Evolutionary conservation across 2,888 invertebrate genomes (phyloP), one percentile per base, ranked within the genome.

Genomic region (Stegophylla sp.): DNA sequence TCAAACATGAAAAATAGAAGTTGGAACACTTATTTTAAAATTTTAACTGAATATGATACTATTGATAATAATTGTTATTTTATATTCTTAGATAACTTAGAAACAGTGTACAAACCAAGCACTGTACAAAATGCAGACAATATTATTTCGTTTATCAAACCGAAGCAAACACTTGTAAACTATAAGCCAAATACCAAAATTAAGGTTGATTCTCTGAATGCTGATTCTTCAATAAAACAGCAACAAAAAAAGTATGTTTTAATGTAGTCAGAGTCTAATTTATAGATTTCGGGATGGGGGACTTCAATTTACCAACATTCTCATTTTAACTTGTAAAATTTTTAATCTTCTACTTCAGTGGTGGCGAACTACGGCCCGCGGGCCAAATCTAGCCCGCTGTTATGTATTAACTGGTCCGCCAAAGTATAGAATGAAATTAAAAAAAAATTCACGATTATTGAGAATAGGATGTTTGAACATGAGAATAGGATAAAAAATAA

Each of bases 61-160:
- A 26, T 43, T 12, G 10, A n/a, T 10, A 43, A 3, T 53, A 7
- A 77, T 28, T 10, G 5, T 48, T 51, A 9, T 45, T 28, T 48
- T 51, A 9, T 28, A 9, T 28, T 67, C 15, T 23, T n/a, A 56
- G 23, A 67, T 13, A 59, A 59, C 10, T 45, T 67, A 12, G 20
- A 59, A 28, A 12, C 45, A 20, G 2, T 15, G 1, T 9, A 15
- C 9, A 77, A 45, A 15, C 23, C 41, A 13, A 1, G 15, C 4
- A 9, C 5, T 45, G 20, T 28, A 5, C 41, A 67, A 43, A n/a
- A 77, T 63, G 1, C 26, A 12, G 43, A 76, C 2, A 56, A 59
- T n/a, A 17, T 20, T 10, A 76, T 43, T 56, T 67, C 56, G 45
- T 67, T 28, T 3, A 45, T 59, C 28, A 77, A 77, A 28, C 43